phyloP scores from a whole-genome alignment of 2,888 invertebrate genomes.

The Resseliella maxima region DNA sequence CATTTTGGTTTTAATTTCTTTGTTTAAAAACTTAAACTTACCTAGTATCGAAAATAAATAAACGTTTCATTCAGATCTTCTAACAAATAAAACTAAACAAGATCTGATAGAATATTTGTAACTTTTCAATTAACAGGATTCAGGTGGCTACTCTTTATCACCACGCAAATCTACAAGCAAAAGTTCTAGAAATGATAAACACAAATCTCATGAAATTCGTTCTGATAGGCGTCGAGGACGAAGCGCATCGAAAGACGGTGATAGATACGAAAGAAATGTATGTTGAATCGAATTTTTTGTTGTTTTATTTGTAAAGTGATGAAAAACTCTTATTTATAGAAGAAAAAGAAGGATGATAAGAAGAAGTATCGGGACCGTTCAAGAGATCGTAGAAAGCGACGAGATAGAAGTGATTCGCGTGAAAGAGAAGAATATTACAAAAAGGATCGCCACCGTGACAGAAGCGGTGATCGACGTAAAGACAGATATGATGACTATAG shows the following conservation, averaged over 20 bases:
- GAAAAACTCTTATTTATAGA: neutral
- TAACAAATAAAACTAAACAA: no score
- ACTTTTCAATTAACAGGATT: conserved; percentile 39
- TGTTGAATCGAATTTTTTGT: neutral
- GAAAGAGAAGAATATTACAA: neutral
- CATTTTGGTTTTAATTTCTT: neutral
- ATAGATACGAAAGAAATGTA: conserved; percentile 11
- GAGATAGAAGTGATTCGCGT: neutral
- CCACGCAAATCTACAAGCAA: neutral
- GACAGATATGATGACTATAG: neutral
- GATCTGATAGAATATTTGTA: conserved; percentile 2
- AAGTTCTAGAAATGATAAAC: neutral
- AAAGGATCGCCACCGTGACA: neutral
- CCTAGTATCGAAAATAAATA: neutral
- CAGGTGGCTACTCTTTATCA: neutral
- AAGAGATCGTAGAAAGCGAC: neutral
- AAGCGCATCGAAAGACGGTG: conserved; percentile 33
- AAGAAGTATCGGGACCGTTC: neutral
- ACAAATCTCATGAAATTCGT: neutral
- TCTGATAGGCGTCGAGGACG: neutral
- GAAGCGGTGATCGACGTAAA: neutral
- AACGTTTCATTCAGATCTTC: neutral
- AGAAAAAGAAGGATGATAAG: conserved; percentile 5
- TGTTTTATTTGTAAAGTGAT: neutral
- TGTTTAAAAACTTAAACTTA: no score